Percentiles rank a stretch among this genome's conserved stretches.
These are phyloP conservation scores for Psilopogon haemacephalus DNA, from an alignment of 2,113 vertebrate species.

Conservation along the genomic window DNA sequence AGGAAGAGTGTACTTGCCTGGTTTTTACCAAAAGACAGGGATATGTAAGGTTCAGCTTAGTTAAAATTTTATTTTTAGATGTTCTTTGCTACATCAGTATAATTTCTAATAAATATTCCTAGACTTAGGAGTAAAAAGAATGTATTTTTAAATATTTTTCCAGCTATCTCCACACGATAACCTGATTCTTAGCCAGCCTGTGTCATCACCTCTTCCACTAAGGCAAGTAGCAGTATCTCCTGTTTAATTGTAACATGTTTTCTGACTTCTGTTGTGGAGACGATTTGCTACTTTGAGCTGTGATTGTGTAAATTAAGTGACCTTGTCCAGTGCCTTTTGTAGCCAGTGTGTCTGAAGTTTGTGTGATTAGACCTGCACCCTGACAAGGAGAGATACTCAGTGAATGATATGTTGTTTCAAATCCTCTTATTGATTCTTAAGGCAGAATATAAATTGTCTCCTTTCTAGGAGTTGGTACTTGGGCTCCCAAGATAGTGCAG, in stretches of 20 bases:
- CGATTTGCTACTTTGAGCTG: not conserved
- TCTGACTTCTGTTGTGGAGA: not conserved
- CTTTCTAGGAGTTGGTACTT: not conserved
- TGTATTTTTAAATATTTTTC: not conserved
- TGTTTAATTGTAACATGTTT: not conserved
- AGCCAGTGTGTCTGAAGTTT: not conserved
- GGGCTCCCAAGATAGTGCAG: not conserved
- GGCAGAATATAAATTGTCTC: not conserved
- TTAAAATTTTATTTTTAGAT: not conserved
- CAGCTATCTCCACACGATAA: constrained; percentile 97
- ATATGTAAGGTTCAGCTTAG: not conserved
- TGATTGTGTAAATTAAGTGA: not conserved
- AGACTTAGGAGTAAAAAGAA: not conserved
- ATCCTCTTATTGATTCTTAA: not conserved
- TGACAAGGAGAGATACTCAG: not conserved
- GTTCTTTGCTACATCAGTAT: not conserved
- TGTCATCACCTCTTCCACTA: constrained; percentile 93
- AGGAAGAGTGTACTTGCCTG: not conserved
- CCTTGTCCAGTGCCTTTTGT: not conserved
- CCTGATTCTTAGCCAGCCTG: constrained; percentile 95
- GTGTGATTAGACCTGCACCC: not conserved
- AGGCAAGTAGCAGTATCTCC: constrained; percentile 79
- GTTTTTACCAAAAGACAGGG: not conserved
- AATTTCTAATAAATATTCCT: not conserved
- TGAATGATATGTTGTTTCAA: not conserved